phyloP scores from a whole-genome alignment of 2,888 invertebrate genomes.

The Mimachlamys varia region DNA sequence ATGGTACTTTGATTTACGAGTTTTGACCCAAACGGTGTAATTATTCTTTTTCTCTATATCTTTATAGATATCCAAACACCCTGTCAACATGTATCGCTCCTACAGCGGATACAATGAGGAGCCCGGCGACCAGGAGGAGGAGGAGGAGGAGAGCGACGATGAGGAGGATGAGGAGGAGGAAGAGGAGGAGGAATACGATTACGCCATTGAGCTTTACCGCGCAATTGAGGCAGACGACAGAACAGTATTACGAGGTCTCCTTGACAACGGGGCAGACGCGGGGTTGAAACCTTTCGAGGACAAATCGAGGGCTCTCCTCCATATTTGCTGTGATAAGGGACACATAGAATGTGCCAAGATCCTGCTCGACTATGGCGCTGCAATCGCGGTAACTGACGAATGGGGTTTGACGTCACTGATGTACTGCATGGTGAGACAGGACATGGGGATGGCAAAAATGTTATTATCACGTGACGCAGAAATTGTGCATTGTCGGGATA shows the following conservation, averaged over 20 bases:
- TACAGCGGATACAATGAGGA: neutral
- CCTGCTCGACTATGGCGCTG: neutral
- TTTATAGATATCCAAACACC: neutral
- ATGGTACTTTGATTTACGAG: no score
- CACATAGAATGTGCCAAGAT: neutral
- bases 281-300: conserved; percentile 27
- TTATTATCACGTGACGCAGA: conserved; percentile 22
- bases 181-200: conserved; percentile 3
- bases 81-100: neutral
- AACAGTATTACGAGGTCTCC: neutral
- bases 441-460: conserved; percentile 19
- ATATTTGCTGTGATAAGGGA: neutral
- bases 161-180: neutral
- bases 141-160: neutral
- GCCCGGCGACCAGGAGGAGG: neutral
- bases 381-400: neutral
- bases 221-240: neutral
- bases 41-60: neutral
- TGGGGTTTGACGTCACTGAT: conserved; percentile 23
- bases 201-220: neutral
- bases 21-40: neutral
- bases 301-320: neutral
- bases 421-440: neutral
- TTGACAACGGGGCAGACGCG: neutral
- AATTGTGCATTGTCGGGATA: neutral